Evolutionary conservation across 2,888 invertebrate genomes (phyloP).

Genomic region (Cybosia mesomella): DNA sequence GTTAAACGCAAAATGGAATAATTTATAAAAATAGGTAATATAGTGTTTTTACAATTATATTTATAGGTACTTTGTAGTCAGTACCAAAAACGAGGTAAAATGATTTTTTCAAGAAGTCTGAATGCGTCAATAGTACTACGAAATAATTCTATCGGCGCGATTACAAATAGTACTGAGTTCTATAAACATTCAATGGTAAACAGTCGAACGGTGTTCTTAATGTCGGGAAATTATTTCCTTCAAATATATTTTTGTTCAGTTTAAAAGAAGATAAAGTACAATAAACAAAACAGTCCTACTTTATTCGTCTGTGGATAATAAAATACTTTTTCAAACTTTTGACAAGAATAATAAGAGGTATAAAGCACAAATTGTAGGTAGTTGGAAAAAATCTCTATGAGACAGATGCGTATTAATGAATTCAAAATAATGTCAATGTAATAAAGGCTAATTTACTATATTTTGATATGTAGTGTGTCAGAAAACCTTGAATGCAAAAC

Average conservation of each 20-base stretch:
- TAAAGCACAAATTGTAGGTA: conserved; percentile 36
- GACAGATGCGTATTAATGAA: conserved; percentile 26
- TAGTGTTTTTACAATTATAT: not conserved
- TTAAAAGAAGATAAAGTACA: conserved; percentile 50
- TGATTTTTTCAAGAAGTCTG: not conserved
- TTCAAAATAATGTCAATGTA: conserved; percentile 24
- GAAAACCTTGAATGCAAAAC: conserved; percentile 61
- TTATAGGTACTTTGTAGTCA: not conserved
- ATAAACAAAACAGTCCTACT: conserved; percentile 46
- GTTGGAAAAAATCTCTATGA: conserved; percentile 34
- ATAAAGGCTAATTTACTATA: conserved; percentile 25
- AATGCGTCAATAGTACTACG: conserved; percentile 31
- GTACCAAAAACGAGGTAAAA: not conserved
- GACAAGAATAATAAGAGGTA: conserved; percentile 18
- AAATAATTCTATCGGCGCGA: conserved; percentile 43
- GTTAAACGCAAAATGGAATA: not conserved
- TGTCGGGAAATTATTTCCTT: conserved; percentile 37
- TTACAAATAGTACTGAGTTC: conserved; percentile 41
- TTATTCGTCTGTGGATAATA: conserved; percentile 17
- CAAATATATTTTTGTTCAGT: conserved; percentile 49
- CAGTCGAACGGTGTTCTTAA: conserved; percentile 36
- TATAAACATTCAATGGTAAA: conserved; percentile 50
- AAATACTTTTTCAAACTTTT: not conserved
- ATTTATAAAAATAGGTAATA: not conserved
- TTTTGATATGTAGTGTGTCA: conserved; percentile 49